Conservation (phyloP, 2,113 vertebrate genomes). For the Rostratula benghalensis region DNA sequence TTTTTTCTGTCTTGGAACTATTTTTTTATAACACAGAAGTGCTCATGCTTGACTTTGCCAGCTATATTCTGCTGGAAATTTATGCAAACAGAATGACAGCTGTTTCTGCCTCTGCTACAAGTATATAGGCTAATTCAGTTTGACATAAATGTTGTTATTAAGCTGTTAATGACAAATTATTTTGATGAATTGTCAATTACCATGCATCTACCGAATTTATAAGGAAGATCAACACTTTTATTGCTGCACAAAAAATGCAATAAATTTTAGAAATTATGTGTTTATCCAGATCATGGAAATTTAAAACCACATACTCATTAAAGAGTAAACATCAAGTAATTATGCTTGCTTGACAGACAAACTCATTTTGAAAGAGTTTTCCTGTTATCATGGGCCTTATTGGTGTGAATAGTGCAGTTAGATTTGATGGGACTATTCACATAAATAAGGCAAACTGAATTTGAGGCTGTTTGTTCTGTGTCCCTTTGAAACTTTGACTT, state of each 20-base stretch:
- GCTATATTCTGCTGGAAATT: conserved; percentile 25
- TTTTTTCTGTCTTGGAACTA: conserved; percentile 10
- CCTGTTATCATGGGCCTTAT: neutral
- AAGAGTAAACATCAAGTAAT: conserved; percentile 39
- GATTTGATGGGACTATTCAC: neutral
- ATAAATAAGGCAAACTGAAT: neutral
- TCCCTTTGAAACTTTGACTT: neutral
- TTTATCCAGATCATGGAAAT: conserved; percentile 12
- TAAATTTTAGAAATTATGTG: neutral
- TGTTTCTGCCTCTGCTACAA: conserved; percentile 49
- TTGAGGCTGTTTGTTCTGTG: neutral
- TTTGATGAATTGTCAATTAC: conserved; percentile 56
- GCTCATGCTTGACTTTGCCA: conserved; percentile 11
- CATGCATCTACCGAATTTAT: conserved; percentile 13
- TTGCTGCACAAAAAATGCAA: neutral
- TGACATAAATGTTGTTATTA: conserved; percentile 41
- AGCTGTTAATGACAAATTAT: conserved; percentile 38
- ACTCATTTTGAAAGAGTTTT: conserved; percentile 3
- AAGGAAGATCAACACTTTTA: neutral
- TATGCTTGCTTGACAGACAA: conserved; percentile 32
- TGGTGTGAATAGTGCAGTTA: neutral
- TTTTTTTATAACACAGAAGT: conserved; percentile 38
- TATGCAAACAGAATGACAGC: conserved; percentile 47
- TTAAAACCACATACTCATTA: conserved; percentile 1
- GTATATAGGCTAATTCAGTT: conserved; percentile 45